Evolutionary conservation across 2,797 vertebrate genomes (phyloP).

Genomic region (Nannoperca australis): DNA sequence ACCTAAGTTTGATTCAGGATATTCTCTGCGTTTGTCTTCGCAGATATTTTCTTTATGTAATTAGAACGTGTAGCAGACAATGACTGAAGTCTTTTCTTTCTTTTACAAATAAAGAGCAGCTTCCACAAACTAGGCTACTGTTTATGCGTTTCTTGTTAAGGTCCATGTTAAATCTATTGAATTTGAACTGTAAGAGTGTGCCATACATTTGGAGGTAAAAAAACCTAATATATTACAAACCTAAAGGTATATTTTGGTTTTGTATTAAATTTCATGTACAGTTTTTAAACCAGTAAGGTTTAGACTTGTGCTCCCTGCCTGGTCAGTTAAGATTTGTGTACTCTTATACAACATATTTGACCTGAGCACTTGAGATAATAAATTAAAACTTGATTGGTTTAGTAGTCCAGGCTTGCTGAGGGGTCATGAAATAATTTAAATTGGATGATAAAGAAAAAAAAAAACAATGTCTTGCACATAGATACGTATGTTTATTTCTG

Average conservation of each 20-base stretch:
- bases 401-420: not conserved
- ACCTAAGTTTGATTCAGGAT: slow-evolving; percentile 93
- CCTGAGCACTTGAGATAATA: not conserved
- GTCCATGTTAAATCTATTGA: not conserved
- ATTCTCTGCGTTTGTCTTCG: slow-evolving; percentile 98
- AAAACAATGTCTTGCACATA: not conserved
- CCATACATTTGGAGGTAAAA: not conserved
- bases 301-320: too few relatives aligned
- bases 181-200: not conserved
- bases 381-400: not conserved
- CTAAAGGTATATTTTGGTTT: too few relatives aligned
- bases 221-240: too few relatives aligned
- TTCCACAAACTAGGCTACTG: slow-evolving; percentile 89
- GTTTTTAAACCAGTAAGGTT: too few relatives aligned
- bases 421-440: not conserved
- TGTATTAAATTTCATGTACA: too few relatives aligned
- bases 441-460: not conserved
- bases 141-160: not conserved
- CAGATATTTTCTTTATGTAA: slow-evolving; percentile 98
- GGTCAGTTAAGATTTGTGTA: too few relatives aligned
- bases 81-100: slow-evolving; percentile 90
- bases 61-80: slow-evolving; percentile 98
- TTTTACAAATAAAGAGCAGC: slow-evolving; percentile 99
- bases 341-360: too few relatives aligned
- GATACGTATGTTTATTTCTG: too few relatives aligned